Evolutionary conservation across 2,113 vertebrate genomes (phyloP).

Genomic region (human): GRCh38 chr6:106712501-106713000

Average conservation of each 20-base stretch:
- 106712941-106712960: no score
- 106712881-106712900: no score
- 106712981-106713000: no score
- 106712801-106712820: background rate
- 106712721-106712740: background rate
- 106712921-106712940: no score
- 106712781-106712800: background rate
- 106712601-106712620: background rate
- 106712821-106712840: background rate
- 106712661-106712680: background rate
- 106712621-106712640: background rate
- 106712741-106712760: background rate
- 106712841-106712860: background rate
- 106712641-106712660: background rate
- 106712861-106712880: no score
- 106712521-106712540: background rate
- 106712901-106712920: no score
- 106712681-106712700: background rate
- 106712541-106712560: background rate
- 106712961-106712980: no score
- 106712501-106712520: background rate
- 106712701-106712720: background rate
- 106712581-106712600: background rate
- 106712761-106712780: background rate
- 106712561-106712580: background rate